A percentile compares a stretch with the other conserved stretches of the same genome.
These are phyloP conservation scores for Noctuana brunneofusca DNA, from an alignment of 2,888 invertebrate species.

Conservation along the genomic window DNA sequence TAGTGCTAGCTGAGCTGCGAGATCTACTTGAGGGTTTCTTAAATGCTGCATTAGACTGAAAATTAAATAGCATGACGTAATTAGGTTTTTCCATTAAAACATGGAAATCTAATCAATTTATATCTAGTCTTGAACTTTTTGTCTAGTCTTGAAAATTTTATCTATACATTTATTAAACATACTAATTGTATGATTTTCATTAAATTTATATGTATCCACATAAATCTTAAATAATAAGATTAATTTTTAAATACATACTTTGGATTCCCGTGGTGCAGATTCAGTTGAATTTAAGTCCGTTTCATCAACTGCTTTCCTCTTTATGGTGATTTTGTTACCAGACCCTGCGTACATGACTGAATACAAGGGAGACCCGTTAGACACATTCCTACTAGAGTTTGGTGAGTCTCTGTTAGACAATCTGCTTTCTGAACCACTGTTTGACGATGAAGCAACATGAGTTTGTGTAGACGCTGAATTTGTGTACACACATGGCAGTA, in stretches of 20 bases:
- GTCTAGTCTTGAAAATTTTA: no score
- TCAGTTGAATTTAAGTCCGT: conserved; percentile 68
- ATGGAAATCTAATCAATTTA: no score
- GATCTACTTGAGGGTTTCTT: conserved; percentile 77
- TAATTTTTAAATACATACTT: conserved; percentile 57
- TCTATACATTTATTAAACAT: no score
- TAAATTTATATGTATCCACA: no score
- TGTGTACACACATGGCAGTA: conserved; percentile 88
- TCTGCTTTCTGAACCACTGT: conserved; percentile 57
- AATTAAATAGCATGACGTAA: background rate
- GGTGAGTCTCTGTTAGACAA: conserved; percentile 66
- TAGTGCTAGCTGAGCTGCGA: conserved; percentile 70
- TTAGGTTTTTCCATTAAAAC: no score
- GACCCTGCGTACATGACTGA: conserved; percentile 91
- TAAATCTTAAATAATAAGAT: no score
- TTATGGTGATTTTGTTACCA: conserved; percentile 92
- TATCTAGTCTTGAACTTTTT: no score
- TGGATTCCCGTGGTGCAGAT: conserved; percentile 64
- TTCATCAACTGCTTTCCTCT: conserved; percentile 87
- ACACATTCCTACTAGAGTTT: conserved; percentile 61
- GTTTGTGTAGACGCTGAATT: conserved; percentile 82
- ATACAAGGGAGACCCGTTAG: conserved; percentile 81
- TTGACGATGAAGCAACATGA: conserved; percentile 62
- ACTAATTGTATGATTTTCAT: no score
- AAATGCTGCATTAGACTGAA: conserved; percentile 54